A percentile compares a stretch with the other conserved stretches of the same genome.
Conservation (phyloP, 1,140 invertebrate species). For the Bilobella aurantiaca region DNA sequence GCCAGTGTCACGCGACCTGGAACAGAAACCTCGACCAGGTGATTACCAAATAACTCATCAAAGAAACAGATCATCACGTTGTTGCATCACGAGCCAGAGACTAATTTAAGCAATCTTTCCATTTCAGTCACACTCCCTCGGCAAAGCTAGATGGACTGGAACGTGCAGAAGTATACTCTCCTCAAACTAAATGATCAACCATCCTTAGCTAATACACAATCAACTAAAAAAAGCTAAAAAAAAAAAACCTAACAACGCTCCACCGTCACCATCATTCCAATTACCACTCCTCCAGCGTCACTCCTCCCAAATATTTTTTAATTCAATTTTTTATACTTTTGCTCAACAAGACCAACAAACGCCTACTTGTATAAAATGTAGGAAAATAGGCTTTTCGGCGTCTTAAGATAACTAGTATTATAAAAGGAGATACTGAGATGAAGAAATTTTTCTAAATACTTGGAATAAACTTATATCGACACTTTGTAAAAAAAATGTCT, state of each 20-base stretch:
- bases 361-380: neutral
- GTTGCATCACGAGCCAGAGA: neutral
- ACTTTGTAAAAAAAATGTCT: neutral
- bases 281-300: neutral
- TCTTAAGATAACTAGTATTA: too few relatives aligned
- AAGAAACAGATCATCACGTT: neutral
- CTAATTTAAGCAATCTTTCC: constrained; percentile 32
- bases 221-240: too few relatives aligned
- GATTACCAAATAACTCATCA: constrained; percentile 35
- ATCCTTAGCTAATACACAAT: too few relatives aligned
- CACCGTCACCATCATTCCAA: neutral
- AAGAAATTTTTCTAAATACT: too few relatives aligned
- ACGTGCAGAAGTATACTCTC: constrained; percentile 51
- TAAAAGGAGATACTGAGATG: too few relatives aligned
- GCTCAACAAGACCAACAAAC: neutral
- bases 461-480: too few relatives aligned
- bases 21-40: constrained; percentile 66
- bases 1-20: constrained; percentile 57
- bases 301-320: neutral
- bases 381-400: neutral
- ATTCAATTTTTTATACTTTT: neutral
- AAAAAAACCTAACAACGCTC: too few relatives aligned
- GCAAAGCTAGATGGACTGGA: constrained; percentile 62
- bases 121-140: constrained; percentile 59
- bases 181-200: neutral